phyloP scores from a whole-genome alignment of 2,797 vertebrate genomes.

The Diceros bicornis region DNA sequence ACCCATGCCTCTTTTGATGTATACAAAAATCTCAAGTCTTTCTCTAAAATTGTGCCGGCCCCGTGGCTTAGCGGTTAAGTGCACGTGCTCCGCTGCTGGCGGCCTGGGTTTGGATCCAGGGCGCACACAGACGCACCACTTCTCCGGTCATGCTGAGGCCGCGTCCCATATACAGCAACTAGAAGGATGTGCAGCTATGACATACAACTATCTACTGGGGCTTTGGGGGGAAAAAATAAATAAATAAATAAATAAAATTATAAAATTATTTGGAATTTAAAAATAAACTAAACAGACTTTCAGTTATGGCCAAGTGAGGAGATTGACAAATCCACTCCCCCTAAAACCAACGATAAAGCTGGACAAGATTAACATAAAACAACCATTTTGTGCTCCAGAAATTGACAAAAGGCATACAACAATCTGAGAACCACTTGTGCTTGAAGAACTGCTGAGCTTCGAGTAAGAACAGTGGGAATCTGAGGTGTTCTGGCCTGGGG shows the following conservation, averaged over 20 bases:
- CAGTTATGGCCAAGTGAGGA: constrained; percentile 2
- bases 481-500: not conserved
- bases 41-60: not conserved
- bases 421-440: not conserved
- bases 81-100: too few species aligned
- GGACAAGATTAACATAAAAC: not conserved
- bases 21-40: not conserved
- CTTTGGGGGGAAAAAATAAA: too few species aligned
- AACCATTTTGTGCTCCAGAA: not conserved
- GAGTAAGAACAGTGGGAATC: not conserved
- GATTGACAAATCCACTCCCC: not conserved
- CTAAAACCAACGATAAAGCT: not conserved
- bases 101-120: too few species aligned
- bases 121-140: too few species aligned
- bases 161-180: too few species aligned
- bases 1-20: not conserved
- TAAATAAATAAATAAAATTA: too few species aligned
- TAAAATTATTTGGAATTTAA: constrained; percentile 65
- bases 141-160: too few species aligned
- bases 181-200: too few species aligned
- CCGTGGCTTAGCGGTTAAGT: too few species aligned
- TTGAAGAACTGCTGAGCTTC: not conserved
- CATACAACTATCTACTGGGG: too few species aligned
- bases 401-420: not conserved
- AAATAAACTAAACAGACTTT: constrained; percentile 26